Percentiles rank a stretch among this genome's conserved stretches.
Evolutionary conservation across 2,113 vertebrate species (phyloP).

Genomic region (Lucifuga dentata): DNA sequence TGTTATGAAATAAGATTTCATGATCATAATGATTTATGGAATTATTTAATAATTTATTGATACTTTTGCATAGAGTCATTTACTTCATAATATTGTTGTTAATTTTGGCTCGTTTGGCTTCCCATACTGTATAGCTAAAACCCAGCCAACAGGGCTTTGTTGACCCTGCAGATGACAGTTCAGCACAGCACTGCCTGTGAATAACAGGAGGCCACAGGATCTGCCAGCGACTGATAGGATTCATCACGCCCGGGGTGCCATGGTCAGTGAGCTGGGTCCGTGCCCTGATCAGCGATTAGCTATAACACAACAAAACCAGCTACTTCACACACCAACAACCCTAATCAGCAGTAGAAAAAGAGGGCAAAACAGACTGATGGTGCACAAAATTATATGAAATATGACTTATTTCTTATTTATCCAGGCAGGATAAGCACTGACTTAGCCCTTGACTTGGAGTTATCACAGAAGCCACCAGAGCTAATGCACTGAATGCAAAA

Average conservation of each 20-base stretch:
- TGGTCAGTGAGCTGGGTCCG: slow-evolving; percentile 58
- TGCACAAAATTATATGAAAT: slow-evolving; percentile 18
- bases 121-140: slow-evolving; percentile 39
- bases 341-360: slow-evolving; percentile 3
- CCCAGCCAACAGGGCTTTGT: slow-evolving; percentile 35
- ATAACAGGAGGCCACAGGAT: slow-evolving; percentile 43
- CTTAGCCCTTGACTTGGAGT: slow-evolving; percentile 46
- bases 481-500: slow-evolving; percentile 19
- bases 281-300: slow-evolving; percentile 68
- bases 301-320: slow-evolving; percentile 18
- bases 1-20: no score
- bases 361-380: neutral
- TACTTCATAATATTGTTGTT: no score
- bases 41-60: no score
- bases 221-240: slow-evolving; percentile 63
- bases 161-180: slow-evolving; percentile 51
- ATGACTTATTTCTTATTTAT: slow-evolving; percentile 15
- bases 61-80: no score
- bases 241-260: slow-evolving; percentile 68
- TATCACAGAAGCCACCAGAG: neutral
- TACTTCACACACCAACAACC: slow-evolving; percentile 11
- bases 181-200: slow-evolving; percentile 23
- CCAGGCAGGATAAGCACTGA: slow-evolving; percentile 7
- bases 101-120: no score
- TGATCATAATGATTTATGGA: no score